Conservation (phyloP, 2,797 vertebrate species). For the Periophthalmus magnuspinnatus region DNA sequence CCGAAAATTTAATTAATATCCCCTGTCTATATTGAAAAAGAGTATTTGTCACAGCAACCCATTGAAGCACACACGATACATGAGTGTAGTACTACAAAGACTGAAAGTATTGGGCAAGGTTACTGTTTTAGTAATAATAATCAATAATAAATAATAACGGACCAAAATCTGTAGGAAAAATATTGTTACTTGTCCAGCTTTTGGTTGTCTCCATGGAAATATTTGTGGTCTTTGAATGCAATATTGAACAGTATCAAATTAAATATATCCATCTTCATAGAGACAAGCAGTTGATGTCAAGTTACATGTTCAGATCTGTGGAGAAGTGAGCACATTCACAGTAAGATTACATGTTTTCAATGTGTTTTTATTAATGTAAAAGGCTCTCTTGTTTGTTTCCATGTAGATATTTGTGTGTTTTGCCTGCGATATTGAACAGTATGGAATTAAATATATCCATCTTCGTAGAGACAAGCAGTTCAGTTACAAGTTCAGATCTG, state of each 20-base stretch:
- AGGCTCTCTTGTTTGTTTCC: too few relatives aligned
- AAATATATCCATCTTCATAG: not conserved
- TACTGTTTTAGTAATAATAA: not conserved
- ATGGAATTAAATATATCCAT: too few relatives aligned
- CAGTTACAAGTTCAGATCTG: too few relatives aligned
- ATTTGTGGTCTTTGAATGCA: too few relatives aligned
- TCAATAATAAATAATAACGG: too few relatives aligned
- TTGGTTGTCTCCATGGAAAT: too few relatives aligned
- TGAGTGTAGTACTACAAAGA: not conserved
- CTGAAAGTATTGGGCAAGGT: not conserved
- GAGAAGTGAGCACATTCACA: not conserved
- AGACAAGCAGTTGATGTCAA: not conserved
- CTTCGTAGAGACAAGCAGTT: too few relatives aligned
- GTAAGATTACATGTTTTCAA: not conserved
- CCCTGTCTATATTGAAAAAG: slow-evolving; percentile 5
- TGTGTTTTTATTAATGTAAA: not conserved
- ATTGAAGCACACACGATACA: not conserved
- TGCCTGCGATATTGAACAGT: too few relatives aligned
- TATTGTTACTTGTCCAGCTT: not conserved
- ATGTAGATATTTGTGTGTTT: too few relatives aligned
- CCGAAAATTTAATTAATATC: not conserved
- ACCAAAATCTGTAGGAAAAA: not conserved
- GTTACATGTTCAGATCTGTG: not conserved
- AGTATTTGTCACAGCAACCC: slow-evolving; percentile 1
- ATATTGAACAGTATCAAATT: too few relatives aligned